Evolutionary conservation across 2,888 invertebrate genomes (phyloP).

Genomic region (Prenolepis imparis): DNA sequence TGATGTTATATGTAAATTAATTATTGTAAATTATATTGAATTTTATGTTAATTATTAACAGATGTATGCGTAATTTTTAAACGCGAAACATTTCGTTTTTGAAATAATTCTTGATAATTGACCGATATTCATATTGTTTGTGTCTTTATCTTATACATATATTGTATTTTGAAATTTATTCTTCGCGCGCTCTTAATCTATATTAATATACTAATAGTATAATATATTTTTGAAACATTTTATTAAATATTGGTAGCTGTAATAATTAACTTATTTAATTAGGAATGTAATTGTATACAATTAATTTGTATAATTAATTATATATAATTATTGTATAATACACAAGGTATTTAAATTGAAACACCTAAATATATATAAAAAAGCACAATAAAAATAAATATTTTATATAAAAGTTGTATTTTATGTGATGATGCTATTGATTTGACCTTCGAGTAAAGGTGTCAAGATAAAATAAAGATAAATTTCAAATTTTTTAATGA

Average conservation of each 20-base stretch:
- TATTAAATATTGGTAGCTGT: background rate
- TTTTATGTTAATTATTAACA: constrained; percentile 30
- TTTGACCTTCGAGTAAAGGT: too few species aligned
- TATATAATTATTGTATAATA: too few species aligned
- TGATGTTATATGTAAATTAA: constrained; percentile 33
- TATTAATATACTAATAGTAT: background rate
- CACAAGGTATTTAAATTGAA: too few species aligned
- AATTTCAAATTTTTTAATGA: too few species aligned
- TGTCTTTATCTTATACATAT: background rate
- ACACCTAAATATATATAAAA: too few species aligned
- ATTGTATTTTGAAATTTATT: background rate
- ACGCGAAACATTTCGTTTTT: background rate
- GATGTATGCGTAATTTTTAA: constrained; percentile 13
- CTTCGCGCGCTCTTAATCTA: background rate
- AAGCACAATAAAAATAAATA: too few species aligned
- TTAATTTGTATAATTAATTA: background rate
- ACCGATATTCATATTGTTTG: background rate
- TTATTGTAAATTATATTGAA: constrained; percentile 25
- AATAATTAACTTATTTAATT: background rate
- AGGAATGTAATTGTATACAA: background rate
- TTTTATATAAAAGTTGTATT: too few species aligned
- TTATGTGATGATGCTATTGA: too few species aligned
- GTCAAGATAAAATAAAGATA: too few species aligned
- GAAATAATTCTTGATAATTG: constrained; percentile 4
- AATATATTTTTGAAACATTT: background rate